phyloP scores from a whole-genome alignment of 92 coral and sea anemone genomes.

The Micromussa lordhowensis region DNA sequence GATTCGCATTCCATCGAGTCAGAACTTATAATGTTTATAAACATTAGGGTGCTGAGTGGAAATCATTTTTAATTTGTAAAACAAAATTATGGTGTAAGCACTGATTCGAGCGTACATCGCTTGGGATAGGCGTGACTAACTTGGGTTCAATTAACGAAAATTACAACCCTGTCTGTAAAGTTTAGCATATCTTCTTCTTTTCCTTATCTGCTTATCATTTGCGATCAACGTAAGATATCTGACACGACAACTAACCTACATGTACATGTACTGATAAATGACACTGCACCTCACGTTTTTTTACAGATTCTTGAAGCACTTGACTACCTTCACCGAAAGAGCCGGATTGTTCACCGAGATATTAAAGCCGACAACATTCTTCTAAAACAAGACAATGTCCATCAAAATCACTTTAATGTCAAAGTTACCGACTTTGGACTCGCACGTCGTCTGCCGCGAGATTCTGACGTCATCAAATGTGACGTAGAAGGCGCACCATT shows the following conservation, averaged over 20 bases:
- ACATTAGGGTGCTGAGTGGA: too few relatives aligned
- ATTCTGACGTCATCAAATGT: constrained; percentile 76
- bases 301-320: constrained; percentile 81
- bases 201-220: not conserved
- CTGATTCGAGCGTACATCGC: not conserved
- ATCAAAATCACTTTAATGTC: constrained; percentile 29
- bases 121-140: not conserved
- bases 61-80: not conserved
- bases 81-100: not conserved
- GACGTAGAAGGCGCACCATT: constrained; percentile 88
- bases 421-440: constrained; percentile 94
- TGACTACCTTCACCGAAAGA: constrained; percentile 76
- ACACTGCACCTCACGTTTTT: not conserved
- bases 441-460: constrained; percentile 78
- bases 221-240: not conserved
- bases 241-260: not conserved
- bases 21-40: too few relatives aligned
- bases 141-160: too few relatives aligned
- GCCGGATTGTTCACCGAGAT: constrained; percentile 59
- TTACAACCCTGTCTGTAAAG: too few relatives aligned
- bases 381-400: not conserved
- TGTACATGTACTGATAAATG: not conserved
- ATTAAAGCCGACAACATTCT: not conserved
- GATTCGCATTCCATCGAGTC: too few relatives aligned
- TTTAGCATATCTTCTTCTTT: not conserved